A percentile compares a stretch with the other conserved stretches of the same genome.
Conservation (phyloP, 2,888 invertebrate genomes). For the Leucoma salicis region DNA sequence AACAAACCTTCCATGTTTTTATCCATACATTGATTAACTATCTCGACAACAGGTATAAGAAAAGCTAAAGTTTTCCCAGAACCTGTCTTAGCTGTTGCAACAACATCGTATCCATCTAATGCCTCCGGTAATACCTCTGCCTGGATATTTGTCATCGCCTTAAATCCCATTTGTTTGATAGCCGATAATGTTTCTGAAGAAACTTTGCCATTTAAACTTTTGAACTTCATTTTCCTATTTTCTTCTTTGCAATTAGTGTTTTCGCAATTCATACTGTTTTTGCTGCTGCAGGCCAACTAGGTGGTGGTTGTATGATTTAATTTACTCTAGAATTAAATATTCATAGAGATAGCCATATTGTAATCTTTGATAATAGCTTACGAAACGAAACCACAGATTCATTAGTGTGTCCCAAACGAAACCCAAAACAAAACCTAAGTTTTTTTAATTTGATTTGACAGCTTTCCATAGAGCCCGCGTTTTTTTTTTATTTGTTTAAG, state of each 20-base stretch:
- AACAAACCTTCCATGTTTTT: conserved; percentile 38
- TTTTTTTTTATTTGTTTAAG: no score
- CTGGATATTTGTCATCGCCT: conserved; percentile 96
- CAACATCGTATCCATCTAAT: conserved; percentile 93
- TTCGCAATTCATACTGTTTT: conserved; percentile 38
- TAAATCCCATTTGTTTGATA: conserved; percentile 93
- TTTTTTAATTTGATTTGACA: no score
- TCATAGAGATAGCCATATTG: no score
- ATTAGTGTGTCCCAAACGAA: no score
- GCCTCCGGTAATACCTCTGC: conserved; percentile 92
- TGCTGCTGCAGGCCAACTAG: no score
- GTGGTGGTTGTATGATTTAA: no score
- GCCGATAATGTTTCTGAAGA: conserved; percentile 89
- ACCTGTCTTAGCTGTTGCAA: conserved; percentile 97
- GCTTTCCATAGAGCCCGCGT: no score
- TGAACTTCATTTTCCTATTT: conserved; percentile 67
- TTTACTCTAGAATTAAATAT: no score
- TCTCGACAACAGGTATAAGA: conserved; percentile 95
- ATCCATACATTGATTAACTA: conserved; percentile 84
- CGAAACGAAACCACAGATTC: no score
- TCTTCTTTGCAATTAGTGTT: conserved; percentile 27
- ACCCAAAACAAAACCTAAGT: no score
- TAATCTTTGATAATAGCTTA: no score
- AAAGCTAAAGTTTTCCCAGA: conserved; percentile 98
- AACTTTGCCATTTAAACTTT: conserved; percentile 82